phyloP scores from a whole-genome alignment of 2,113 vertebrate genomes.

The Cairina moschata region DNA sequence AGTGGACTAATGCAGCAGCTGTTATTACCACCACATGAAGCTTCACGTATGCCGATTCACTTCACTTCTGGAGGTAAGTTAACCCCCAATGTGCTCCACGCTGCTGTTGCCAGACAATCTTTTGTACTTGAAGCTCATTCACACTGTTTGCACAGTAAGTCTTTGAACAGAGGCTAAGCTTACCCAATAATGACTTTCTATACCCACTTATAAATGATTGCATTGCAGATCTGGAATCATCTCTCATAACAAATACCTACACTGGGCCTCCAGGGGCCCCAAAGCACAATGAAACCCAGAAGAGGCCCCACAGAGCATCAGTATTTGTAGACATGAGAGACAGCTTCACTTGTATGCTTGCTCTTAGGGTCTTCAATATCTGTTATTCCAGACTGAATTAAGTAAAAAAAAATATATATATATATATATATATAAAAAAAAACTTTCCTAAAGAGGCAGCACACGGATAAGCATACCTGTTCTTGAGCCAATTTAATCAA shows the following conservation, averaged over 20 bases:
- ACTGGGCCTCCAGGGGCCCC: neutral
- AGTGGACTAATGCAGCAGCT: neutral
- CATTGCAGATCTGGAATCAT: neutral
- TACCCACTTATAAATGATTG: neutral
- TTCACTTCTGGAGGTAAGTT: neutral
- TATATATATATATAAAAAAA: no score
- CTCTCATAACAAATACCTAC: neutral
- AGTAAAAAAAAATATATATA: neutral
- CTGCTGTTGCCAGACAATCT: neutral
- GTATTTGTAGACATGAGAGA: fast-evolving
- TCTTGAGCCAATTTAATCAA: neutral
- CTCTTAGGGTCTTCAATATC: neutral
- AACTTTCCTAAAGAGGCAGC: neutral
- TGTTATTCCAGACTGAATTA: neutral
- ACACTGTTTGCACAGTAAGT: neutral
- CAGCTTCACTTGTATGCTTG: neutral
- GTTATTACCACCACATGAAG: neutral
- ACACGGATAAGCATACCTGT: fast-evolving
- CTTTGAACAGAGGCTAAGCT: neutral
- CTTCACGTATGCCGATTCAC: neutral
- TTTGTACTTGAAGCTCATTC: neutral
- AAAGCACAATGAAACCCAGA: neutral
- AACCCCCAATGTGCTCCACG: neutral
- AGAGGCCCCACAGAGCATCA: neutral
- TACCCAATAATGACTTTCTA: neutral